Base-by-base conservation (phyloP, 35 echinoderm and acorn worm genomes). In the Diadema setosum region DNA sequence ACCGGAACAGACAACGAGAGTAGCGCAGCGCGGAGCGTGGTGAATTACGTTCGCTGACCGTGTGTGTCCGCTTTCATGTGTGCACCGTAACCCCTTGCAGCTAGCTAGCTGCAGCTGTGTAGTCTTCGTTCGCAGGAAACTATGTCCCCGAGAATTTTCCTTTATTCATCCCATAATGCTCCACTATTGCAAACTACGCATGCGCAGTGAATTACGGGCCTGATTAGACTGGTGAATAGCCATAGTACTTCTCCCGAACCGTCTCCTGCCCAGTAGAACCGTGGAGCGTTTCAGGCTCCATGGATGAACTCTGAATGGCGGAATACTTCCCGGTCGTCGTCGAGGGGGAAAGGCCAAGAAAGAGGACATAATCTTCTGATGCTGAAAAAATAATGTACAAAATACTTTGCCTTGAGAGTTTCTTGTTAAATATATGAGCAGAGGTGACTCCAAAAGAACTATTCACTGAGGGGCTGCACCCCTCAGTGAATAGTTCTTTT, bases 151-250 rank as follows among this genome's bases (percentile, higher is more conserved):
- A 78, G 73, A 52, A n/a, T 11, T 23, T 24, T 42, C 44, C 73
- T 5, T 25, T 20, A 78, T 78, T 78, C 39, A 78, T 78, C 73
- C 73, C 73, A 78, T 78, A 78, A 78, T 78, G 40, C 73, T 78
- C 7, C 73, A 78, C 21, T 78, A 7, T 36, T 11, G 39, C 25
- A 34, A 44, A 78, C 24, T 78, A 41, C 73, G 73, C 73, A 78
- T 78, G 73, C 33, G 39, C 73, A 78, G 73, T 78, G 9, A 52
- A 52, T 52, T 52, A 52, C 9, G 48, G 9, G 48, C 9, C n/a
- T n/a, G n/a, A n/a, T 9, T 52, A 52, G 48, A 52, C 48, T 52
- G 48, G 48, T 52, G n/a, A 52, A 52, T 11, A 52, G n/a, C n/a
- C 48, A 52, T 52, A 52, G 9, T 52, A 11, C 48, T 11, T 52